Evolutionary conservation across 2,888 invertebrate genomes (phyloP).

Genomic region (Candidula unifasciata): DNA sequence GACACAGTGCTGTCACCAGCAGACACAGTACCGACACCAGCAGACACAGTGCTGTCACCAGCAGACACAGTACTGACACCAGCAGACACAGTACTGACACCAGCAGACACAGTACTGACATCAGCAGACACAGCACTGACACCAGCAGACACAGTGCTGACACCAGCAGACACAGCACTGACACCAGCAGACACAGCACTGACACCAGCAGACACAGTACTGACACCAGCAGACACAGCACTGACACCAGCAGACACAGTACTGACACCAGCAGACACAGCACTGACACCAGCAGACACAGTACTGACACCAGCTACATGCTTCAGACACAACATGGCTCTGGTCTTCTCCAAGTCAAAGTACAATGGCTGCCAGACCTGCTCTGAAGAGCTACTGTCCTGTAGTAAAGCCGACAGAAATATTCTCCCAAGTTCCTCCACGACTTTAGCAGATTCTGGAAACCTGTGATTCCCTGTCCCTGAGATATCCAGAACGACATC

Average conservation of each 20-base stretch:
- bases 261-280: too few species aligned
- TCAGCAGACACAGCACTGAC: too few species aligned
- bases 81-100: too few species aligned
- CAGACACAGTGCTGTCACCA: too few species aligned
- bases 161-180: neutral
- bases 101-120: too few species aligned
- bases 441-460: neutral
- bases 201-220: too few species aligned
- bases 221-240: neutral
- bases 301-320: constrained; percentile 12
- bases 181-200: neutral
- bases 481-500: constrained; percentile 28
- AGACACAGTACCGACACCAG: too few species aligned
- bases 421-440: neutral
- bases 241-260: neutral
- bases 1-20: too few species aligned
- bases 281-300: too few species aligned
- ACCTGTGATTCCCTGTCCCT: neutral
- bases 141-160: too few species aligned
- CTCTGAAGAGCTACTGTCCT: neutral
- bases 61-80: too few species aligned
- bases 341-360: constrained; percentile 42
- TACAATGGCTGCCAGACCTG: constrained; percentile 22
- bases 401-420: constrained; percentile 24
- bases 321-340: constrained; percentile 46